phyloP scores from a whole-genome alignment of 2,797 vertebrate genomes.

The Paguma larvata region DNA sequence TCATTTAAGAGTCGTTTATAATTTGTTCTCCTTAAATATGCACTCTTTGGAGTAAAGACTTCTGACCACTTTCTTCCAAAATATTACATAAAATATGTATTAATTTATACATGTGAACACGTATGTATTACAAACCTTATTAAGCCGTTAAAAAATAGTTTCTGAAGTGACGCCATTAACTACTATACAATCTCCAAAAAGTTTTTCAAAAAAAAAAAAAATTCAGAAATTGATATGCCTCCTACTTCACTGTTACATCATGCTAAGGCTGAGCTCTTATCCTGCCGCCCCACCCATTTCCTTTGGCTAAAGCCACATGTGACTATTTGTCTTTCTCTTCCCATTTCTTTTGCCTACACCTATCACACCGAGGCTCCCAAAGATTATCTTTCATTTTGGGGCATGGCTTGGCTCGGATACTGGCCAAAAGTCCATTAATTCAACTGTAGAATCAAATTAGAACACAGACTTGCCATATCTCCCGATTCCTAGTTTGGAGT shows the following conservation, averaged over 20 bases:
- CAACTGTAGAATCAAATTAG: not conserved
- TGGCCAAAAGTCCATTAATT: not conserved
- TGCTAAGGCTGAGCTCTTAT: too few species aligned
- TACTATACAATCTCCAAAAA: not conserved
- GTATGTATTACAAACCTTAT: not conserved
- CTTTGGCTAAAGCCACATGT: too few species aligned
- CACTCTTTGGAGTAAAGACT: not conserved
- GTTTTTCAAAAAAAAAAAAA: not conserved
- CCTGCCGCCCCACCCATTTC: too few species aligned
- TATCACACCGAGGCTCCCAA: not conserved
- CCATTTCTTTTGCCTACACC: not conserved
- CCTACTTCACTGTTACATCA: too few species aligned
- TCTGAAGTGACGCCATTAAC: not conserved
- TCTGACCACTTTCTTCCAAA: not conserved
- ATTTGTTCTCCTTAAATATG: constrained; percentile 6
- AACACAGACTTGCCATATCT: not conserved
- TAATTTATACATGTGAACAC: not conserved
- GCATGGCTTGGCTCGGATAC: not conserved
- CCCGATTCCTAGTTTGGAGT: not conserved
- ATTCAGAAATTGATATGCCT: too few species aligned
- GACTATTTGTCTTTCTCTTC: not conserved
- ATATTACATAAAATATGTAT: not conserved
- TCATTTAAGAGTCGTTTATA: not conserved
- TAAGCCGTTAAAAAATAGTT: not conserved
- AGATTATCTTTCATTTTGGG: not conserved